Percentiles rank a stretch among this genome's conserved stretches.
Conservation (phyloP, 2,888 invertebrate genomes). For the Morpho achilles region DNA sequence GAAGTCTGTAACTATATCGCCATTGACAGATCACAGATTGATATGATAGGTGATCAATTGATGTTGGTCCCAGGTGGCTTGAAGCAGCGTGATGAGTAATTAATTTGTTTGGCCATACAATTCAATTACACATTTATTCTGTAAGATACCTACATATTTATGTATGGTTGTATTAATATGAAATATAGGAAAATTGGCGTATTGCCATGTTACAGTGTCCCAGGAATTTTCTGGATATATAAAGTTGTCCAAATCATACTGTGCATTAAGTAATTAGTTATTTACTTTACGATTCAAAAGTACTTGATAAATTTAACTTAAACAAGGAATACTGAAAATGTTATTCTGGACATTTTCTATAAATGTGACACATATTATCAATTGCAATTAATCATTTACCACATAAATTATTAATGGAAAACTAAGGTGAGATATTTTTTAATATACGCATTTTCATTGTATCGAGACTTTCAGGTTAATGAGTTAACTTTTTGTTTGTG, state of each 20-base stretch:
- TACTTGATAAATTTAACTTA: no score
- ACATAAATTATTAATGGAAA: background rate
- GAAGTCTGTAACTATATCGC: no score
- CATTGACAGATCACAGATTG: background rate
- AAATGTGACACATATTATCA: no score
- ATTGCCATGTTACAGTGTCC: no score
- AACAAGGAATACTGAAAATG: no score
- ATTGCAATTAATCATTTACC: background rate
- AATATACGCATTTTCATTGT: no score
- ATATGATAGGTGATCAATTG: constrained; percentile 10
- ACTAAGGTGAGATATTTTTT: background rate
- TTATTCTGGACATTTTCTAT: no score
- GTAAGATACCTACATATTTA: background rate
- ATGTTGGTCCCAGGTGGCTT: constrained; percentile 9
- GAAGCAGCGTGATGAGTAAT: constrained; percentile 8
- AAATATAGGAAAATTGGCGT: no score
- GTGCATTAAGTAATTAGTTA: no score
- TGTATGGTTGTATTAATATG: no score
- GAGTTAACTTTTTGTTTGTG: constrained; percentile 22
- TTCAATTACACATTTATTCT: constrained; percentile 7
- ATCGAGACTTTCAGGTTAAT: constrained; percentile 11
- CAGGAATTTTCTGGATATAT: no score
- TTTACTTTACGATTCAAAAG: no score
- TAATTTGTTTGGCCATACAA: constrained; percentile 2
- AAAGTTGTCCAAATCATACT: background rate